Evolutionary conservation across 2,113 vertebrate genomes (phyloP).

Genomic region (Glaucidium brasilianum): DNA sequence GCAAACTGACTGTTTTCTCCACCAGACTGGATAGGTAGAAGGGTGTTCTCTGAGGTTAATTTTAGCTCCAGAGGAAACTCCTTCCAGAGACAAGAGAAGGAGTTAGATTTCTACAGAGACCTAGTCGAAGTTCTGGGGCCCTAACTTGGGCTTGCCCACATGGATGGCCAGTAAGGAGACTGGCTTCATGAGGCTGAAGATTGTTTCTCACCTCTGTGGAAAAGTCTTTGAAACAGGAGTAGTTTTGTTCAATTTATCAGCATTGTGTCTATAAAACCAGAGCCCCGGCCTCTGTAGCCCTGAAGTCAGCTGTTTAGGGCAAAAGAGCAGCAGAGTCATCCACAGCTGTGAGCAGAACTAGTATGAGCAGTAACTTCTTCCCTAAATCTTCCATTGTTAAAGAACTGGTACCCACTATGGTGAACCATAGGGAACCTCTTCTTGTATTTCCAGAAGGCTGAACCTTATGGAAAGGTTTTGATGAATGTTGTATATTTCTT

Average conservation of each 20-base stretch:
- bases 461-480: not conserved
- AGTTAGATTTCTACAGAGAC: not conserved
- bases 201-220: not conserved
- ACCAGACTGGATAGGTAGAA: not conserved
- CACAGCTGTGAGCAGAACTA: not conserved
- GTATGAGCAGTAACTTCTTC: not conserved
- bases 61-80: not conserved
- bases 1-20: not conserved
- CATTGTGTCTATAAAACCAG: not conserved
- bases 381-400: not conserved
- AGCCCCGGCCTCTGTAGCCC: not conserved
- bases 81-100: not conserved
- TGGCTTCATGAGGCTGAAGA: not conserved
- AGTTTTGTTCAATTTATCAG: not conserved
- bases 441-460: not conserved
- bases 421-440: not conserved
- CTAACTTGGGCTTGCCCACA: not conserved
- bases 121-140: not conserved
- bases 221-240: not conserved
- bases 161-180: not conserved
- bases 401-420: not conserved
- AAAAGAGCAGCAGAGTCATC: not conserved
- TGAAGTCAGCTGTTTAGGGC: not conserved
- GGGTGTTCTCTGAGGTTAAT: not conserved
- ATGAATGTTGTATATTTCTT: not conserved